Conservation (phyloP, 1,140 invertebrate species). For the Drosophila bipectinata region DNA sequence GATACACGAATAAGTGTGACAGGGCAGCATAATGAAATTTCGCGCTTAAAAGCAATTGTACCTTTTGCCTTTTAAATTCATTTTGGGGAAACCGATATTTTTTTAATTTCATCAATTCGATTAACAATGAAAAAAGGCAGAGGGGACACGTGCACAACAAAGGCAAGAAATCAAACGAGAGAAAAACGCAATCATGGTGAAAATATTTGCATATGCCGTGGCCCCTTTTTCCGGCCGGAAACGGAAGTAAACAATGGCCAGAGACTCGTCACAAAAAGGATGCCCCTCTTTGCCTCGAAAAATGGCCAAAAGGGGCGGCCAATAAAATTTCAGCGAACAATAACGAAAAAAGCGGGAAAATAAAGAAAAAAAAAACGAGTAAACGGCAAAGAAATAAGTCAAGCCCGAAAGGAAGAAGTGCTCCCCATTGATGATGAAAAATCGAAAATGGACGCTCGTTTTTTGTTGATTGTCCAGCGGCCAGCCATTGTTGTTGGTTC, state of each 20-base stretch:
- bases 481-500: conserved; percentile 46
- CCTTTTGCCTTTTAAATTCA: conserved; percentile 36
- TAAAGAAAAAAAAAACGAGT: conserved; percentile 1
- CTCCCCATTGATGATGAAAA: conserved; percentile 49
- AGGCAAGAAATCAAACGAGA: conserved; percentile 50
- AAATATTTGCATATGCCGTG: conserved; percentile 76
- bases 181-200: conserved; percentile 76
- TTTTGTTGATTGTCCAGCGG: conserved; percentile 45
- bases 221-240: conserved; percentile 51
- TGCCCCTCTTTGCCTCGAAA: conserved; percentile 3
- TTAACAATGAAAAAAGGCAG: conserved; percentile 37
- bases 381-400: conserved; percentile 31
- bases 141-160: conserved; percentile 18
- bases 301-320: conserved; percentile 58
- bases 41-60: neutral
- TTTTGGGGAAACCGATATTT: conserved; percentile 26
- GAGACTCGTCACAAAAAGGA: conserved; percentile 44
- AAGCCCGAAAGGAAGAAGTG: conserved; percentile 33
- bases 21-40: neutral
- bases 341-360: conserved; percentile 26
- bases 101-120: conserved; percentile 66
- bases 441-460: conserved; percentile 65
- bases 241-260: conserved; percentile 78
- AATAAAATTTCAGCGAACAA: conserved; percentile 65
- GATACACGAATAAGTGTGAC: conserved; percentile 2